Evolutionary conservation across 2,888 invertebrate species (phyloP).

Genomic region (Branchipolynoe longqiensis): DNA sequence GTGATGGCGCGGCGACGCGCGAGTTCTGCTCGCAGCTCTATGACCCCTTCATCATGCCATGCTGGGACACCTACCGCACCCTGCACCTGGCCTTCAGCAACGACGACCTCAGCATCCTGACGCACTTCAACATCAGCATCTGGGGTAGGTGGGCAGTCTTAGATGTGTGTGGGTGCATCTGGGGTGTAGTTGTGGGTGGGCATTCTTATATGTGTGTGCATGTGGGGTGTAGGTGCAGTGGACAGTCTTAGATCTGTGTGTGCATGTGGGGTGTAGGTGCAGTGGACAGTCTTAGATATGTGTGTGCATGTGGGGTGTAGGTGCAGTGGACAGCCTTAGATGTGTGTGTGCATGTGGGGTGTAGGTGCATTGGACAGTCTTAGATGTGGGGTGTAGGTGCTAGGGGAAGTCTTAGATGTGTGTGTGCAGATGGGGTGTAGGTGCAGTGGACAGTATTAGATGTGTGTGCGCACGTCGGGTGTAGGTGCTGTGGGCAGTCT

Average conservation of each 20-base stretch:
- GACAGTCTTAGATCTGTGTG: not conserved
- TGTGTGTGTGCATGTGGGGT: not conserved
- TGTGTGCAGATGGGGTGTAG: not conserved
- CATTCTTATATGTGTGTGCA: not conserved
- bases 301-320: not conserved
- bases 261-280: not conserved
- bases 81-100: constrained; percentile 10
- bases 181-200: no score
- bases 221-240: not conserved
- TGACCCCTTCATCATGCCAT: constrained; percentile 30
- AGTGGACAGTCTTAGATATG: not conserved
- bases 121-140: constrained; percentile 47
- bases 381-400: no score
- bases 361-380: no score
- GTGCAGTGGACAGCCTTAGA: no score
- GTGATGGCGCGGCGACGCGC: constrained; percentile 12
- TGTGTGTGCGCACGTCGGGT: no score
- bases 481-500: no score
- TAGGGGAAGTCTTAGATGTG: no score
- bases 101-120: constrained; percentile 43
- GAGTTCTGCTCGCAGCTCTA: constrained; percentile 40
- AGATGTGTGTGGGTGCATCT: not conserved
- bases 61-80: not conserved
- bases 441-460: no score
- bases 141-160: constrained; percentile 34